Evolutionary conservation across 2,113 vertebrate species (phyloP), one percentile per base, ranked within the genome.

Genomic region (Peucedramus taeniatus): DNA sequence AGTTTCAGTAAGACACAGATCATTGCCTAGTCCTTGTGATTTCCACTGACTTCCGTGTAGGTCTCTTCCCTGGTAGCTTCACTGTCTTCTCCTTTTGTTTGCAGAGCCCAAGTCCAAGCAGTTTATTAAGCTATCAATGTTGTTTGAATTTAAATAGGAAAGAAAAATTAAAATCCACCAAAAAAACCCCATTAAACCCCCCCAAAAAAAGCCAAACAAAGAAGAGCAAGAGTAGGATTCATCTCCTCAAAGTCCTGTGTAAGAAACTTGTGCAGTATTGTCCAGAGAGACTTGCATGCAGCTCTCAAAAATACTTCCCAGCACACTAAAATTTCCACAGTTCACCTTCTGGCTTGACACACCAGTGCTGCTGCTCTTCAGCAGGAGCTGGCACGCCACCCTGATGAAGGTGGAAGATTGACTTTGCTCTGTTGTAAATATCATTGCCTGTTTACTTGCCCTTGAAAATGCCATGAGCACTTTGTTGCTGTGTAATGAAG

Each of bases 381-480:
- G 1, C 42, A 66, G 13, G 37, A 77, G 28, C 23, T 80, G 70
- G 31, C 35, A 9, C 26, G 10, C n/a, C 2, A 5, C 44, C 51
- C 57, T 63, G 42, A 33, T 78, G 10, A 14, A 69, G 88, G 79
- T 59, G 50, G 15, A n/a, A 83, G 39, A 37, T 42, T 60, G 85
- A 70, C 57, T 97, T 93, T 93, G 31, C 65, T 80, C 1, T 68
- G 44, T 44, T 93, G 64, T 86, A 92, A 94, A 96, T 72, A 42
- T 70, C 13, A 30, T 56, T 60, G 37, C 47, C 53, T 79, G 17
- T 87, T 69, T 56, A 66, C 50, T 56, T 93, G 59, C 47, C 82
- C 50, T 94, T 93, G 85, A 84, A 93, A 94, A 88, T 59, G 19
- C 54, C 75, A 2, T 59, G 83, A 88, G n/a, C 54, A 14, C 31